phyloP scores from a whole-genome alignment of 1,140 invertebrate genomes.

The Stegodyphus dumicola region DNA sequence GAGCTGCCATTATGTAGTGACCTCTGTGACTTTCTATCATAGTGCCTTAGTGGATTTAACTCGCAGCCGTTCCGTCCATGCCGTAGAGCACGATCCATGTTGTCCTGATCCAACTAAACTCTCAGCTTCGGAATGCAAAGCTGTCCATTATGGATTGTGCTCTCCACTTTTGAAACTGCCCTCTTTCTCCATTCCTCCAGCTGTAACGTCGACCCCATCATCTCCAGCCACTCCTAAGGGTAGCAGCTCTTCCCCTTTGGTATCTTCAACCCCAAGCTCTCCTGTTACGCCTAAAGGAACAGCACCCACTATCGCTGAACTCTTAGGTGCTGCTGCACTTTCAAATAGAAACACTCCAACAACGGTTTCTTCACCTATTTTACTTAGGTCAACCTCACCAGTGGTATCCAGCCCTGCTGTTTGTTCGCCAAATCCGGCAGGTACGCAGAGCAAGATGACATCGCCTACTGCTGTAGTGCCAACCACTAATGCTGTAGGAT shows the following conservation, averaged over 20 bases:
- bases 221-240: conserved; percentile 65
- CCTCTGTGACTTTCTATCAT: conserved; percentile 67
- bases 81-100: conserved; percentile 70
- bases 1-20: conserved; percentile 62
- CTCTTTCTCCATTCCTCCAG: conserved; percentile 67
- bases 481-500: conserved; percentile 6
- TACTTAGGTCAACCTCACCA: conserved; percentile 15
- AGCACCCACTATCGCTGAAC: conserved; percentile 63
- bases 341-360: conserved; percentile 17
- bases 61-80: conserved; percentile 71
- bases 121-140: conserved; percentile 67
- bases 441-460: conserved; percentile 7
- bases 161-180: conserved; percentile 68
- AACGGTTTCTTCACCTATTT: conserved; percentile 4
- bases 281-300: conserved; percentile 60
- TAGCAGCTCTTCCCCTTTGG: conserved; percentile 18
- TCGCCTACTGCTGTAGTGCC: conserved; percentile 8
- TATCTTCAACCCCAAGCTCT: conserved; percentile 64
- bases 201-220: conserved; percentile 38
- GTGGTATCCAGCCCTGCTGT: background rate
- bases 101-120: conserved; percentile 64
- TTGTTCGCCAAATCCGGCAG: background rate
- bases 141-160: conserved; percentile 74
- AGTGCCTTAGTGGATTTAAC: conserved; percentile 69
- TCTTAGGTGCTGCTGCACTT: conserved; percentile 65